These are phyloP conservation scores for Melanostoma scalare DNA, from an alignment of 2,888 invertebrate species.

Conservation along the genomic window DNA sequence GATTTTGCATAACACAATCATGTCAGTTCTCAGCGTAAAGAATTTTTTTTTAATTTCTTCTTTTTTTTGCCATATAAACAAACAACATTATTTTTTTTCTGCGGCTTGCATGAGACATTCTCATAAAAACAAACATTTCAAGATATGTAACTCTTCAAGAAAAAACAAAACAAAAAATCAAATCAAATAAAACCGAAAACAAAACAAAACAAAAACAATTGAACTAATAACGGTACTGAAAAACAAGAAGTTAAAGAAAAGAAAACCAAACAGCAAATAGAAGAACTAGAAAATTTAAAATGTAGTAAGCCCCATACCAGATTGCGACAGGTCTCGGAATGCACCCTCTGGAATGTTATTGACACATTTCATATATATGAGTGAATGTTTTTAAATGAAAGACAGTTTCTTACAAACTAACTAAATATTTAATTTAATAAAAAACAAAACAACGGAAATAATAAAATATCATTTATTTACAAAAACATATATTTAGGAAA, in stretches of 20 bases:
- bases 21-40: conserved; percentile 44
- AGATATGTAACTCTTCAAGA: conserved; percentile 19
- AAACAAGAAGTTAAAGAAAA: conserved; percentile 39
- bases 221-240: conserved; percentile 40
- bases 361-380: conserved; percentile 67
- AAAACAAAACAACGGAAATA: neutral
- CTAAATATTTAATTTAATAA: neutral
- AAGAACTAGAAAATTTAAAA: conserved; percentile 68
- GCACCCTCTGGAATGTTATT: conserved; percentile 79
- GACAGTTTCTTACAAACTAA: conserved; percentile 52
- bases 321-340: conserved; percentile 82
- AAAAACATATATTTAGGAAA: neutral
- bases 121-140: conserved; percentile 75
- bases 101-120: conserved; percentile 74
- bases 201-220: conserved; percentile 28
- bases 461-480: neutral
- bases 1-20: conserved; percentile 57
- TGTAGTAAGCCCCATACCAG: conserved; percentile 80
- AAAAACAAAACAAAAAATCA: conserved; percentile 36
- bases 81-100: conserved; percentile 63
- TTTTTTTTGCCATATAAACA: conserved; percentile 59
- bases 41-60: conserved; percentile 31
- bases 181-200: conserved; percentile 48
- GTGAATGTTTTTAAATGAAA: conserved; percentile 47
- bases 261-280: conserved; percentile 77